Base-by-base conservation (phyloP, 1,140 invertebrate species). In the Bombus impatiens region DNA sequence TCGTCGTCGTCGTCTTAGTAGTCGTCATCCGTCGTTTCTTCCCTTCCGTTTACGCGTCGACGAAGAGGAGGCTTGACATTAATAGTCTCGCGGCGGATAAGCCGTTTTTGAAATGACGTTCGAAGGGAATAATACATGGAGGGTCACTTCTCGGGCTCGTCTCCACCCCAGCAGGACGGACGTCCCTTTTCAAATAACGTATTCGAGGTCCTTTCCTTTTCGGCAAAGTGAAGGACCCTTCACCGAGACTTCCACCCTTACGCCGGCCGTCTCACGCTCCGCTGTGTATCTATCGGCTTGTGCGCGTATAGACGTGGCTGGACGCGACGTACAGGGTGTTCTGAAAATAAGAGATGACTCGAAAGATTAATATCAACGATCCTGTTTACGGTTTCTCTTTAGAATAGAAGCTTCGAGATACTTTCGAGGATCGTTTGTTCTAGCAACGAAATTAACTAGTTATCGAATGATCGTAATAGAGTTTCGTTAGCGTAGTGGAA, bases 111-210 rank as follows among this genome's bases (percentile, higher is more conserved):
- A 91, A 90, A 90, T 89, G 91, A 92, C 86, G 86, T 90, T 91
- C 86, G 88, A 90, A 92, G 90, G 88, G 88, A 91, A 92, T 92
- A 92, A 92, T 92, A 90, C 90, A 91, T 92, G 80, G 88, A 92
- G 90, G 84, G 89, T 90, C 91, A 92, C 90, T 91, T 89, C 85
- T 92, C 70, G 70, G 70, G 72, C 86, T 88, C 85, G 71, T 87
- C 76, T 77, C 81, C 82, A 67, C 82, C 82, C 82, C 78, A 70
- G 67, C 53, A 18, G 67, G 47, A 90, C 84, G 84, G 86, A 84
- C 80, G 82, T 80, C 91, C 89, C 88, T 92, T 89, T 90, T 79
- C 87, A 85, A 87, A 88, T 86, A 84, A 86, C 86, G 87, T 81
- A 72, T 90, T 90, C 89, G 78, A 85, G 89, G 92, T 89, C 83